A percentile compares a stretch with the other conserved stretches of the same genome.
Evolutionary conservation across 2,888 invertebrate genomes (phyloP).

Genomic region (Molanna angustata): DNA sequence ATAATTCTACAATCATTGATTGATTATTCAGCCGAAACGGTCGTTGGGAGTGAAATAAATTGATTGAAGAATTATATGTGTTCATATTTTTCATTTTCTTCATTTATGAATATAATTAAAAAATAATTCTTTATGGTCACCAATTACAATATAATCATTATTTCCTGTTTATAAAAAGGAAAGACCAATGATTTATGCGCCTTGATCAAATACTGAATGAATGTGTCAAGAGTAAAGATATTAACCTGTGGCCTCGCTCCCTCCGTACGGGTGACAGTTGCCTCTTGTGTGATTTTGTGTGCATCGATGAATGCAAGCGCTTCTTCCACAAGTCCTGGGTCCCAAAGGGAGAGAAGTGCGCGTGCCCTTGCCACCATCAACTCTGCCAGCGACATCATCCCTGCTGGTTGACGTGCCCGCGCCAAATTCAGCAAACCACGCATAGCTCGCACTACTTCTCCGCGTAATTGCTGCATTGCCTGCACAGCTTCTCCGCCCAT

Average conservation of each 20-base stretch:
- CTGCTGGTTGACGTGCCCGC: constrained; percentile 69
- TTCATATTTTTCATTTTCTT: too few relatives aligned
- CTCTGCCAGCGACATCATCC: constrained; percentile 73
- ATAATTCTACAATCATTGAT: too few relatives aligned
- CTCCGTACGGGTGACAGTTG: constrained; percentile 36
- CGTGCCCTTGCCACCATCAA: constrained; percentile 77
- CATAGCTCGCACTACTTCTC: constrained; percentile 77
- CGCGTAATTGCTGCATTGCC: constrained; percentile 71
- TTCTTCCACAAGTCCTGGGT: constrained; percentile 81
- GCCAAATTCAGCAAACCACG: constrained; percentile 69
- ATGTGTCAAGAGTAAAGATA: too few relatives aligned
- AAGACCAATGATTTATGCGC: too few relatives aligned
- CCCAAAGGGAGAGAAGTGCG: constrained; percentile 79
- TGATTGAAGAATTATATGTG: too few relatives aligned
- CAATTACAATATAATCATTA: too few relatives aligned
- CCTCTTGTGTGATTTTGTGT: constrained; percentile 54
- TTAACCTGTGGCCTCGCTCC: constrained; percentile 36
- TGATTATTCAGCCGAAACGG: too few relatives aligned
- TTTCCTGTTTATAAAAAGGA: too few relatives aligned
- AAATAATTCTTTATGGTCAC: too few relatives aligned
- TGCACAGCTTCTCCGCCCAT: constrained; percentile 81
- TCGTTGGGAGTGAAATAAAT: too few relatives aligned
- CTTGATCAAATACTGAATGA: too few relatives aligned
- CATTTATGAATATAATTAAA: too few relatives aligned
- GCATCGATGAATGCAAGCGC: constrained; percentile 80